These are phyloP conservation scores for Erebia palarica DNA, from an alignment of 2,888 invertebrate genomes.

Conservation along the genomic window DNA sequence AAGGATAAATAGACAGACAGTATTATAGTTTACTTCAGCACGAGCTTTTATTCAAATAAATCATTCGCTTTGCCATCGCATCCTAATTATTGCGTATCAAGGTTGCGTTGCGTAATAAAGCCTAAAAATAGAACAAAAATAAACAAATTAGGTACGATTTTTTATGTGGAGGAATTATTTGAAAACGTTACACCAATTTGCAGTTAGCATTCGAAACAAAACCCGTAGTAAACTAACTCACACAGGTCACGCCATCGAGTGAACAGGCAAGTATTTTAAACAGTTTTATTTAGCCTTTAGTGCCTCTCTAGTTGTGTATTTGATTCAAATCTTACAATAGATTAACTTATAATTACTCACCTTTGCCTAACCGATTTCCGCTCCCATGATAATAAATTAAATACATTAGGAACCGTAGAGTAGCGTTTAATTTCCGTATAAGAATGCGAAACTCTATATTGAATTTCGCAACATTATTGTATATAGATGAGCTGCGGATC, in stretches of 20 bases:
- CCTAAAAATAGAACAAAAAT: not conserved
- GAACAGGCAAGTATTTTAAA: slow-evolving; percentile 62
- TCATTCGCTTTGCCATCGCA: slow-evolving; percentile 11
- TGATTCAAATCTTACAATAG: not conserved
- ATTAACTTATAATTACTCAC: no score
- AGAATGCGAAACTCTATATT: no score
- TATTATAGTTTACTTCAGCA: no score
- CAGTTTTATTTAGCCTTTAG: slow-evolving; percentile 46
- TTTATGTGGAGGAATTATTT: slow-evolving; percentile 30
- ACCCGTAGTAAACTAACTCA: slow-evolving; percentile 56
- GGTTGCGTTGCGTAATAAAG: no score
- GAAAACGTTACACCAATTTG: slow-evolving; percentile 49
- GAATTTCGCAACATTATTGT: no score
- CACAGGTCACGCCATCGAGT: slow-evolving; percentile 66
- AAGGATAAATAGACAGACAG: no score
- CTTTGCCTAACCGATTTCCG: no score
- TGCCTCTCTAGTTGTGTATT: not conserved
- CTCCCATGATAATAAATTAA: no score
- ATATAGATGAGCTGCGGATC: no score
- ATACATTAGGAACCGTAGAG: no score
- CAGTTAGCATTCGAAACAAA: slow-evolving; percentile 62
- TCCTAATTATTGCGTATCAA: not conserved
- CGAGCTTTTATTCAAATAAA: no score
- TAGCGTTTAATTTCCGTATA: no score
- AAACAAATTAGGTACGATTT: slow-evolving; percentile 6